Conservation (phyloP, 2,797 vertebrate genomes). For the Buceros bicornis region DNA sequence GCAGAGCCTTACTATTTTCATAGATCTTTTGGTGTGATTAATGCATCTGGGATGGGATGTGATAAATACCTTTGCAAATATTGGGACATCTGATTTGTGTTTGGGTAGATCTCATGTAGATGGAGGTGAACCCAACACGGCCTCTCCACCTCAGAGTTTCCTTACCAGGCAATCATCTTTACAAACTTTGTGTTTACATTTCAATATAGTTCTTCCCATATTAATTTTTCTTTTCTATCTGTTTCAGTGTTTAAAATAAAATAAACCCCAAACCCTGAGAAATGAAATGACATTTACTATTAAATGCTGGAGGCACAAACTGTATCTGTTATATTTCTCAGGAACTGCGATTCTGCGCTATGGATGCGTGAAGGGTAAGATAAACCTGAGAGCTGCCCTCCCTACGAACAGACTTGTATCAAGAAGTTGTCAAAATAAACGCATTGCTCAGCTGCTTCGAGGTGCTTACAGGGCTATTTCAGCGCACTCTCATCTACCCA, state of each 20-base stretch:
- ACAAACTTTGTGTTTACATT: not conserved
- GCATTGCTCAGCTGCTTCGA: not conserved
- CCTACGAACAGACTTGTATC: not conserved
- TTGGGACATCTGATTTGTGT: not conserved
- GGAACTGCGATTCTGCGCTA: not conserved
- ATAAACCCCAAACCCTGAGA: not conserved
- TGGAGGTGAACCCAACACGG: not conserved
- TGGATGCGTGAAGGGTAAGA: not conserved
- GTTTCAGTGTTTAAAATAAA: not conserved
- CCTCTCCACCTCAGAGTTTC: not conserved
- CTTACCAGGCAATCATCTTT: not conserved
- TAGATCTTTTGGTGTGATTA: not conserved
- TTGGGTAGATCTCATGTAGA: not conserved
- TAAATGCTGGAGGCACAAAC: not conserved
- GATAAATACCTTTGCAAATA: not conserved
- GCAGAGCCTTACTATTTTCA: not conserved
- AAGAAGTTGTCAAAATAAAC: slow-evolving; percentile 24
- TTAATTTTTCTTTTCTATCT: not conserved
- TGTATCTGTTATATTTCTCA: not conserved
- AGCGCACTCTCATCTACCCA: not conserved
- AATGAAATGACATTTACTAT: not conserved
- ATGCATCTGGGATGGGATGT: not conserved
- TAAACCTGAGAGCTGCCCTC: not conserved
- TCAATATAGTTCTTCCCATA: not conserved
- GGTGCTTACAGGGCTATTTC: not conserved